A percentile compares a stretch with the other conserved stretches of the same genome.
Evolutionary conservation across 2,797 vertebrate species (phyloP).

Genomic region (Loris lydekkerianus): DNA sequence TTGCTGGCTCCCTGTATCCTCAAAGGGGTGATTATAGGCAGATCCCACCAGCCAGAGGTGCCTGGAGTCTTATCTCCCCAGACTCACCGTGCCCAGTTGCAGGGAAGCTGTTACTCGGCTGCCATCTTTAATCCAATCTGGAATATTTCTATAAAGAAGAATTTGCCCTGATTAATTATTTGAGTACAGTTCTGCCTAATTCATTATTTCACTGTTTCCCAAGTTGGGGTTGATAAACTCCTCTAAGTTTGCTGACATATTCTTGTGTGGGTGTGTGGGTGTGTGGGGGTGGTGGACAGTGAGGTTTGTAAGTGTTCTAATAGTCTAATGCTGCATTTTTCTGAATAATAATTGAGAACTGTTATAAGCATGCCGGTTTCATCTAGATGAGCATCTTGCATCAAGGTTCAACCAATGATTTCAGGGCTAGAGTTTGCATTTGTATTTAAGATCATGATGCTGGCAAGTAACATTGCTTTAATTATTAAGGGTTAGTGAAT

Average conservation of each 20-base stretch:
- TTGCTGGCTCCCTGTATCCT: too few relatives aligned
- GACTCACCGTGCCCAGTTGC: too few relatives aligned
- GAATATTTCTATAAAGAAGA: constrained; percentile 25
- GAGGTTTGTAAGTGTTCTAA: neutral
- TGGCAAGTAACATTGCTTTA: neutral
- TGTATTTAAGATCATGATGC: neutral
- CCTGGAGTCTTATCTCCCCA: too few relatives aligned
- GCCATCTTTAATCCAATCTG: neutral
- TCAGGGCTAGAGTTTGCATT: neutral
- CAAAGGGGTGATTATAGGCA: too few relatives aligned
- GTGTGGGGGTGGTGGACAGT: neutral
- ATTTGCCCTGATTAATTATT: neutral
- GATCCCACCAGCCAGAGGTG: too few relatives aligned
- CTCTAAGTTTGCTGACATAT: neutral
- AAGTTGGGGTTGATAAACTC: neutral
- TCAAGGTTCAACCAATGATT: neutral
- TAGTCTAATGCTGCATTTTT: neutral
- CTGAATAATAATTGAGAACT: neutral
- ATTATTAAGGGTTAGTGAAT: neutral
- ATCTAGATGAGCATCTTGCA: neutral
- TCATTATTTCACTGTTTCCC: constrained; percentile 21
- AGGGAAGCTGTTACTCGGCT: too few relatives aligned
- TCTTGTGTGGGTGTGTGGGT: neutral
- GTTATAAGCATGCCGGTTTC: neutral
- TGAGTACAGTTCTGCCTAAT: neutral